Base-by-base conservation (phyloP, 30 jellyfish, hydroid and myxozoan genomes). In the Turritopsis dohrnii region DNA sequence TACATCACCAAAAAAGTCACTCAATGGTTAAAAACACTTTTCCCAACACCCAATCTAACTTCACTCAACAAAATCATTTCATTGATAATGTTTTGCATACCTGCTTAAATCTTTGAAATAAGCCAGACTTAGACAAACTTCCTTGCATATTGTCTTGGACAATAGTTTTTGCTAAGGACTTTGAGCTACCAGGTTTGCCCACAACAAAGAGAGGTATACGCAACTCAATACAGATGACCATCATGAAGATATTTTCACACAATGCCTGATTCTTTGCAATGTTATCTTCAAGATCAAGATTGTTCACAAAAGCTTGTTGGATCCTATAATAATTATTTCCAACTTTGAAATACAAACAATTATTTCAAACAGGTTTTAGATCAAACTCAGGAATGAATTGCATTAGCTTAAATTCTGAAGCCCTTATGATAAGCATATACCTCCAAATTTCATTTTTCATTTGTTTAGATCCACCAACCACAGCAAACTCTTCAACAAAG, bases 111-210 rank as follows among this genome's bases (percentile, higher is more conserved):
- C 75, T 65, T 75, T 82, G 77, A 81, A 90, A 90, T 18, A 90
- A 82, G 24, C 74, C 86, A 19, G 94, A 90, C 54, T 85, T 82
- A 22, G 96, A 90, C 85, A 76, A 27, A 4, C 52, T 76, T 31
- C 96, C 96, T 72, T 85, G 96, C 96, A 90, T 90, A 79, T 82
- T 84, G 72, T 90, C 96, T 69, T 85, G 94, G 24, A 90, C 74
- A 23, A 90, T 85, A 0, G 95, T 84, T 54, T 90, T 90, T 16
- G 96, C 96, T 8, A 88, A 86, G 28, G 96, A 88, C 72, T 88
- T 88, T 19, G 92, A 83, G 76, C 96, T 88, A 1, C 96, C 96
- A 54, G 96, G 96, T 72, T 88, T 88, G 21, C 96, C 96, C 41
- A 88, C 91, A 31, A 90, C 91, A 71, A 90, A 90, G 0, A 90